These are phyloP conservation scores for Lithophane socia DNA, from an alignment of 2,888 invertebrate species.

Conservation along the genomic window DNA sequence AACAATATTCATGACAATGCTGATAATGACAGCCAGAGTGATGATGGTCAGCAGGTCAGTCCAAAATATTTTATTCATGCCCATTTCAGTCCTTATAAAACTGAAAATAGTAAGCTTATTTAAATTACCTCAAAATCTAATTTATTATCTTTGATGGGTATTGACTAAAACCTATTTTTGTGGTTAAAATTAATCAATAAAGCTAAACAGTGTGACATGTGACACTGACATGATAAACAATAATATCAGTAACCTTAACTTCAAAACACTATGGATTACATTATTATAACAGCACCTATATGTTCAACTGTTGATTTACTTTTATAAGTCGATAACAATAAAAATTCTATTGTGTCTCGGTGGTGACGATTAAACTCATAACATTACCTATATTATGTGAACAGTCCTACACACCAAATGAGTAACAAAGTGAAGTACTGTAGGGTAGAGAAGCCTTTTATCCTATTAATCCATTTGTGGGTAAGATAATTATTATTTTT, in stretches of 20 bases:
- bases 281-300: background rate
- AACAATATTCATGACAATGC: conserved; percentile 86
- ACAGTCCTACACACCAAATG: conserved; percentile 1
- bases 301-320: too few species aligned
- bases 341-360: too few species aligned
- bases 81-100: background rate
- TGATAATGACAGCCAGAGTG: conserved; percentile 87
- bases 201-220: background rate
- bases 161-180: conserved; percentile 17
- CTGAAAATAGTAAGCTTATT: background rate
- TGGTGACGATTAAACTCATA: too few species aligned
- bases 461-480: background rate
- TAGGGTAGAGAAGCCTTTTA: too few species aligned
- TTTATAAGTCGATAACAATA: too few species aligned
- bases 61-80: background rate
- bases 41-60: conserved; percentile 86
- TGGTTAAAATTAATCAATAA: background rate
- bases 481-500: conserved; percentile 1
- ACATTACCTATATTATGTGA: background rate
- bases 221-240: conserved; percentile 21
- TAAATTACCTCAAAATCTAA: background rate
- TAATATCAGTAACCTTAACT: conserved; percentile 24
- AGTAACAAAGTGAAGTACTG: background rate
- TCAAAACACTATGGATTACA: conserved; percentile 1
- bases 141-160: background rate